phyloP scores from a whole-genome alignment of 2,113 vertebrate genomes.

The Zootoca vivipara region DNA sequence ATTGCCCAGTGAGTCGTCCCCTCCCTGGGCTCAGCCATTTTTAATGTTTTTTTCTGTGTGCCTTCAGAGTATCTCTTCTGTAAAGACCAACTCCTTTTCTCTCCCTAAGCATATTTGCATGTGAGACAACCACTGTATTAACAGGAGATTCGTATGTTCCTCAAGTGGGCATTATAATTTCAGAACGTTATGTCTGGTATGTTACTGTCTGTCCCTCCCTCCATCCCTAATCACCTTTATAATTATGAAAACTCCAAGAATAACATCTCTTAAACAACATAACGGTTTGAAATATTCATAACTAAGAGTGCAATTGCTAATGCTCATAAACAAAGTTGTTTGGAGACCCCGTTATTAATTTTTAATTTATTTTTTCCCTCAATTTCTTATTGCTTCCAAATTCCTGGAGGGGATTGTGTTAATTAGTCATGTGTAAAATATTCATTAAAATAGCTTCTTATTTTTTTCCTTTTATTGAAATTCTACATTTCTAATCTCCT shows the following conservation, averaged over 20 bases:
- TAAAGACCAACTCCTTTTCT: too few species aligned
- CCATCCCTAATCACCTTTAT: slow-evolving; percentile 76
- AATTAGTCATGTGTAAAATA: slow-evolving; percentile 86
- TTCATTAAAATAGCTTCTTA: slow-evolving; percentile 82
- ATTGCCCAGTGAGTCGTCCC: background rate
- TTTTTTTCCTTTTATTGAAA: slow-evolving; percentile 80
- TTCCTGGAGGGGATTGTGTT: slow-evolving; percentile 82
- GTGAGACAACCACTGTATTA: background rate
- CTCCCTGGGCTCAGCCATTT: background rate
- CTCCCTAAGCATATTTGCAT: background rate
- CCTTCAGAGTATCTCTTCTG: background rate
- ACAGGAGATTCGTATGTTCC: slow-evolving; percentile 73
- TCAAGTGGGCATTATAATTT: slow-evolving; percentile 74
- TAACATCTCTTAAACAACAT: slow-evolving; percentile 78
- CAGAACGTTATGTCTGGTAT: slow-evolving; percentile 73
- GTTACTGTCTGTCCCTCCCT: slow-evolving; percentile 60
- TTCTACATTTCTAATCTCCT: slow-evolving; percentile 85
- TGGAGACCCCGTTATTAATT: slow-evolving; percentile 84
- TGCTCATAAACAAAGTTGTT: slow-evolving; percentile 83
- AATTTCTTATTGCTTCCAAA: slow-evolving; percentile 82
- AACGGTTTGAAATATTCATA: slow-evolving; percentile 84
- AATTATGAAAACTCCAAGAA: slow-evolving; percentile 79
- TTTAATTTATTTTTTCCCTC: slow-evolving; percentile 83
- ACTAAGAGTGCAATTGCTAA: slow-evolving; percentile 80
- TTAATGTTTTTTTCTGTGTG: background rate